Conservation (phyloP, 2,797 vertebrate species). For the Steatocranus sp. region DNA sequence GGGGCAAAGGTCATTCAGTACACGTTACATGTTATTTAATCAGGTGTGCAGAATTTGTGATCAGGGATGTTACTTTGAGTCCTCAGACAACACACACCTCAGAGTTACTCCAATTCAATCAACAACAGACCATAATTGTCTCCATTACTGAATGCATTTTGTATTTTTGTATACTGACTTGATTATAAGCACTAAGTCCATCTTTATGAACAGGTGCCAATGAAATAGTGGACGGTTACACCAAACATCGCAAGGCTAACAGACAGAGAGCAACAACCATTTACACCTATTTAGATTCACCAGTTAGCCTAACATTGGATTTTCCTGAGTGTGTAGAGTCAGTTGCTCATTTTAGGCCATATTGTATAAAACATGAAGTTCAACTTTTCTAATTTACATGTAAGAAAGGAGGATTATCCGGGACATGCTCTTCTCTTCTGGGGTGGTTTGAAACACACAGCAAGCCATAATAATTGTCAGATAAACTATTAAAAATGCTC, state of each 20-base stretch:
- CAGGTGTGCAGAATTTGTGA: not conserved
- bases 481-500: not conserved
- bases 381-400: not conserved
- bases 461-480: not conserved
- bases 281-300: not conserved
- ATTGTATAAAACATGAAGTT: not conserved
- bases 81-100: not conserved
- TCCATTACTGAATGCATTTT: not conserved
- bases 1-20: not conserved
- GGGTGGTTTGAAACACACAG: not conserved
- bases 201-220: not conserved
- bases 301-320: not conserved
- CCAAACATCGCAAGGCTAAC: not conserved
- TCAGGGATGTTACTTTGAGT: not conserved
- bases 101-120: not conserved
- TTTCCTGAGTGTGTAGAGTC: not conserved
- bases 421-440: not conserved
- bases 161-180: not conserved
- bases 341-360: not conserved
- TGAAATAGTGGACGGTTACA: not conserved
- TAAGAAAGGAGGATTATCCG: not conserved
- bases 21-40: not conserved
- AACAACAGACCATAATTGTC: not conserved
- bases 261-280: not conserved
- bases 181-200: not conserved